These are phyloP conservation scores for Garra rufa DNA, from an alignment of 2,113 vertebrate species.

Conservation along the genomic window DNA sequence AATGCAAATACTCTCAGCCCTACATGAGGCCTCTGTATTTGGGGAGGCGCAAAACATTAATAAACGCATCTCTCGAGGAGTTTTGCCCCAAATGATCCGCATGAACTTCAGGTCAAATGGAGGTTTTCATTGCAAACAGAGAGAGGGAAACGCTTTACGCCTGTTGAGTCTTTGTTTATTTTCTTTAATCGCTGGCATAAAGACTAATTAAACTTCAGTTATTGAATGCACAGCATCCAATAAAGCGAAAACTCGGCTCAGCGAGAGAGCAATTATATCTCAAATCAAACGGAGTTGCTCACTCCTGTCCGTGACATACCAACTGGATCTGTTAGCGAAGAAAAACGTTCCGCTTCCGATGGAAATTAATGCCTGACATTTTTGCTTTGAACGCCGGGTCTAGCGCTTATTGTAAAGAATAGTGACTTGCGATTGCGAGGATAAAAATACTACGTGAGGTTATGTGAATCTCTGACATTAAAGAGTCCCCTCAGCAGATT, in stretches of 20 bases:
- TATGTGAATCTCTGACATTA: slow-evolving; percentile 28
- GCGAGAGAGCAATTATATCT: slow-evolving; percentile 38
- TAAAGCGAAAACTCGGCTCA: slow-evolving; percentile 20
- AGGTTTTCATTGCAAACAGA: slow-evolving; percentile 20
- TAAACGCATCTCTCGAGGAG: not conserved
- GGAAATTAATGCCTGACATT: slow-evolving; percentile 35
- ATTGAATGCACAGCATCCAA: slow-evolving; percentile 54
- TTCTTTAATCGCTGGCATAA: slow-evolving; percentile 71
- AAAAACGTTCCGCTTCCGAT: slow-evolving; percentile 11
- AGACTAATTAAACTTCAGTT: slow-evolving; percentile 73
- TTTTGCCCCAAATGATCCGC: not conserved
- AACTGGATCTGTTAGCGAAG: not conserved
- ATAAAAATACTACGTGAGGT: slow-evolving; percentile 22
- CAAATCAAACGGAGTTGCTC: slow-evolving; percentile 7
- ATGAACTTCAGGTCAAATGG: slow-evolving; percentile 13
- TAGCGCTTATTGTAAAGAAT: not conserved
- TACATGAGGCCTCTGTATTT: not conserved
- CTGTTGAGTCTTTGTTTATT: slow-evolving; percentile 70
- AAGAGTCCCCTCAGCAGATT: slow-evolving; percentile 12
- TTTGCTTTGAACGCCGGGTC: not conserved
- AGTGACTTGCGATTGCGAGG: not conserved
- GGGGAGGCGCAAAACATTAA: not conserved
- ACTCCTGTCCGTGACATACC: slow-evolving; percentile 16
- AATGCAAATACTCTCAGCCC: not conserved
- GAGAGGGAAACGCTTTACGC: slow-evolving; percentile 57